Conservation (phyloP, 1,140 invertebrate species). For the Coptotermes formosanus region DNA sequence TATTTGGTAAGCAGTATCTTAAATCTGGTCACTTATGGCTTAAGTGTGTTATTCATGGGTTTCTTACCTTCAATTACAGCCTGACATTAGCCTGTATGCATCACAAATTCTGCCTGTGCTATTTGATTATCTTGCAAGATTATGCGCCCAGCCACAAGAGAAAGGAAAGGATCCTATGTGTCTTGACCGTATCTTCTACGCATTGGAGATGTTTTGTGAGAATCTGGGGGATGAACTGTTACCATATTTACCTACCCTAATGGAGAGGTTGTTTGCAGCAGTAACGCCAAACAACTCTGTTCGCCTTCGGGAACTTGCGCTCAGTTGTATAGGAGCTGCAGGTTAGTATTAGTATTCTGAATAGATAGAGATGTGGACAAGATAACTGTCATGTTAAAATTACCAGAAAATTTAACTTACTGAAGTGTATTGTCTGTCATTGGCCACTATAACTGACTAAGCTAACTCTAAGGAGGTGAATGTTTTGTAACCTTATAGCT, state of each 20-base stretch:
- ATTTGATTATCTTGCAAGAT: conserved; percentile 65
- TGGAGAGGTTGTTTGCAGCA: conserved; percentile 66
- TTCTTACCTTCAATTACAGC: conserved; percentile 43
- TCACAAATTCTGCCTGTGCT: conserved; percentile 70
- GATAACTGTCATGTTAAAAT: no score
- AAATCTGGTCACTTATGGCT: background rate
- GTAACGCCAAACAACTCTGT: conserved; percentile 56
- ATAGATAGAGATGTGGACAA: no score
- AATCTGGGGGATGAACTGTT: conserved; percentile 69
- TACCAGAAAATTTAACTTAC: no score
- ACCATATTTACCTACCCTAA: conserved; percentile 69
- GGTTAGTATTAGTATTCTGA: background rate
- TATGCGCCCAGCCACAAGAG: conserved; percentile 55
- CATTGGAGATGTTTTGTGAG: conserved; percentile 77
- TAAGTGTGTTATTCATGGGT: conserved; percentile 30
- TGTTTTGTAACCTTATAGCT: no score
- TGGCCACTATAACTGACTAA: no score
- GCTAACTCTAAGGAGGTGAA: no score
- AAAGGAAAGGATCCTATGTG: conserved; percentile 59
- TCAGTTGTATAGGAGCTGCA: conserved; percentile 65
- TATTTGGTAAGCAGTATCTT: no score
- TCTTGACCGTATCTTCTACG: conserved; percentile 74
- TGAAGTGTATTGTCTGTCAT: no score
- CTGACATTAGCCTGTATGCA: conserved; percentile 69
- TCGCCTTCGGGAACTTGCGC: conserved; percentile 62